A percentile compares a stretch with the other conserved stretches of the same genome.
Conservation (phyloP, 2,888 invertebrate genomes). For the Cantharis nigra region DNA sequence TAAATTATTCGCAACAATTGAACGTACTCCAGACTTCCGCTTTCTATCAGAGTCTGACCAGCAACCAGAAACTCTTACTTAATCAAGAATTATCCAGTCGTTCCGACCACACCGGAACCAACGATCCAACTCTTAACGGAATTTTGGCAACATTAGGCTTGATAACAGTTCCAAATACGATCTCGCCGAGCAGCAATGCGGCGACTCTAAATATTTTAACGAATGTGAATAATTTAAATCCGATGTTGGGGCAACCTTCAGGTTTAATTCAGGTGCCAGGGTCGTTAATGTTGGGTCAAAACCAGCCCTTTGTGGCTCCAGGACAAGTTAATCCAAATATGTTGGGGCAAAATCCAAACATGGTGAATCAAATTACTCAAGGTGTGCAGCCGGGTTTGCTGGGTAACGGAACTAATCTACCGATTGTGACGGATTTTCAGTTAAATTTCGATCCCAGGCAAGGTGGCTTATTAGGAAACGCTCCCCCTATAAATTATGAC, state of each 20-base stretch:
- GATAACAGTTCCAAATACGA: constrained; percentile 36
- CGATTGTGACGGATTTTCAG: constrained; percentile 49
- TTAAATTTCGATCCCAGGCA: constrained; percentile 53
- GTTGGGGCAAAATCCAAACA: constrained; percentile 58
- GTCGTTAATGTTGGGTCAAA: constrained; percentile 16
- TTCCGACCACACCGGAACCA: constrained; percentile 62
- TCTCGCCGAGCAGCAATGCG: constrained; percentile 37
- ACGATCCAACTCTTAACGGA: constrained; percentile 62
- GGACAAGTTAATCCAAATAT: constrained; percentile 60
- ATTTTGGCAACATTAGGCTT: constrained; percentile 67
- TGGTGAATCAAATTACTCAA: constrained; percentile 54
- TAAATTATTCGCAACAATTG: constrained; percentile 63
- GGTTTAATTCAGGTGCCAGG: constrained; percentile 17
- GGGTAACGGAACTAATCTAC: constrained; percentile 59
- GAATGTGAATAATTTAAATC: constrained; percentile 41
- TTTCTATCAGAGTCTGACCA: constrained; percentile 73
- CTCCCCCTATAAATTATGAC: constrained; percentile 39
- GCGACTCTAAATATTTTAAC: constrained; percentile 53
- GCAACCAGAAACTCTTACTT: constrained; percentile 72
- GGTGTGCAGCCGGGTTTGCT: constrained; percentile 58
- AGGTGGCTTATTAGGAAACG: constrained; percentile 45
- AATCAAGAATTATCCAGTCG: constrained; percentile 70
- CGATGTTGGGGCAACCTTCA: constrained; percentile 25
- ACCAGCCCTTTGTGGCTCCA: constrained; percentile 52
- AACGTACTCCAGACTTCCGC: constrained; percentile 69